A percentile compares a stretch with the other conserved stretches of the same genome.
Conservation (phyloP, 2,888 invertebrate genomes). For the Augiades crinisus region DNA sequence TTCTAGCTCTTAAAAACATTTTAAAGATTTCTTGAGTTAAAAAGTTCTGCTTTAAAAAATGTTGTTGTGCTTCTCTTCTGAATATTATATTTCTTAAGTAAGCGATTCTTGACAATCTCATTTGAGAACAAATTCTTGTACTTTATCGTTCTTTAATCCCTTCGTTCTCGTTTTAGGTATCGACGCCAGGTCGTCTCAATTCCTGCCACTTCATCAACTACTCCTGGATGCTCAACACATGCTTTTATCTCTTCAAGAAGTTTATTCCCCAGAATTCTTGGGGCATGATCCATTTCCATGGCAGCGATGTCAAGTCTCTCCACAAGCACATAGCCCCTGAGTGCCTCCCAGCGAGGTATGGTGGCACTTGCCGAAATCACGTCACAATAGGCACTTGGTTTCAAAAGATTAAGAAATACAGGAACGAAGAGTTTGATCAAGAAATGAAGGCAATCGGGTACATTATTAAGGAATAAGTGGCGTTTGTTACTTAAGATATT, state of each 20-base stretch:
- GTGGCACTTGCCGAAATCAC: slow-evolving; percentile 79
- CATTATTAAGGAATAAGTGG: slow-evolving; percentile 64
- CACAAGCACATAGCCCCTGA: slow-evolving; percentile 56
- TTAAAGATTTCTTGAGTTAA: no score
- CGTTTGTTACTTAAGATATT: background rate
- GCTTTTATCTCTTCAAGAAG: slow-evolving; percentile 88
- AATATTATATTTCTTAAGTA: no score
- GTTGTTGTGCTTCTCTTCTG: no score
- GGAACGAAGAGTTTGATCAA: slow-evolving; percentile 74
- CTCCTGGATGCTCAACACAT: slow-evolving; percentile 89
- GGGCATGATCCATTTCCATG: slow-evolving; percentile 68
- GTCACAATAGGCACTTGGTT: slow-evolving; percentile 80
- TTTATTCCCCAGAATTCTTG: slow-evolving; percentile 84
- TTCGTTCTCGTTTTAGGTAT: slow-evolving; percentile 75
- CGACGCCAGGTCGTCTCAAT: slow-evolving; percentile 84
- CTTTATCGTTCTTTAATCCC: background rate
- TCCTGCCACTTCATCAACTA: slow-evolving; percentile 89
- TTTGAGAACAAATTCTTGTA: no score
- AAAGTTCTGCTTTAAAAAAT: no score
- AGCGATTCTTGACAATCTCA: no score
- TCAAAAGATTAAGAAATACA: slow-evolving; percentile 75
- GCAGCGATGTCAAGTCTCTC: slow-evolving; percentile 60
- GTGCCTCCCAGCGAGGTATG: slow-evolving; percentile 57
- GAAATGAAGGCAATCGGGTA: slow-evolving; percentile 85
- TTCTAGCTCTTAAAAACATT: no score